These are phyloP conservation scores for Pelusios castaneus DNA, from an alignment of 2,113 vertebrate species.

Conservation along the genomic window DNA sequence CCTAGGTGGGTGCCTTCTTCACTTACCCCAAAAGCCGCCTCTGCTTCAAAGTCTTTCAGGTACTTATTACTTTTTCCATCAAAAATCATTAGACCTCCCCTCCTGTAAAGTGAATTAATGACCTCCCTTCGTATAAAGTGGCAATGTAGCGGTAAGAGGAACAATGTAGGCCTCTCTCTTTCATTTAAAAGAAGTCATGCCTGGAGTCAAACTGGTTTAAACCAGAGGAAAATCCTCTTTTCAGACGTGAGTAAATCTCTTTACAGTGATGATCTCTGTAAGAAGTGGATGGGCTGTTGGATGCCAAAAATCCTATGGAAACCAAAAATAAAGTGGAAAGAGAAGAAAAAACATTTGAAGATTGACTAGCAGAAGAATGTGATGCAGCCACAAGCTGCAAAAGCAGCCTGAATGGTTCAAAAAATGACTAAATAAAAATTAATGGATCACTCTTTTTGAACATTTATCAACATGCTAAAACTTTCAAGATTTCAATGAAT, in stretches of 20 bases:
- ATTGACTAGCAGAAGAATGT: neutral
- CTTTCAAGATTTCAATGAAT: neutral
- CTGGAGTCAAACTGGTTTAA: neutral
- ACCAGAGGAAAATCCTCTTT: neutral
- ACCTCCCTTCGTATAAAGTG: neutral
- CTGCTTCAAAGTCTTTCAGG: neutral
- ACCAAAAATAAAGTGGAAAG: neutral
- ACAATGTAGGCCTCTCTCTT: neutral
- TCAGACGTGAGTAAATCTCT: neutral
- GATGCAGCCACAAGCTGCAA: neutral
- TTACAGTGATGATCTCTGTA: neutral
- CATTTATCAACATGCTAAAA: neutral
- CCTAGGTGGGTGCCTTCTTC: too few species aligned
- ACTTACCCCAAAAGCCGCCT: too few species aligned
- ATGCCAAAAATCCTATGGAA: neutral
- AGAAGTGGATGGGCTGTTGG: neutral
- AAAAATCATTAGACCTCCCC: neutral
- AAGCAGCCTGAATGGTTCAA: neutral
- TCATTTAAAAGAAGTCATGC: neutral
- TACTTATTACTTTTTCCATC: neutral
- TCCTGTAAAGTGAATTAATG: neutral
- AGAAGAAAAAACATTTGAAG: neutral
- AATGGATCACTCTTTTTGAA: too few species aligned
- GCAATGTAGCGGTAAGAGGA: neutral
- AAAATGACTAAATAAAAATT: neutral